Evolutionary conservation across 2,888 invertebrate genomes (phyloP).

Genomic region (Stenolophus ochropezus): DNA sequence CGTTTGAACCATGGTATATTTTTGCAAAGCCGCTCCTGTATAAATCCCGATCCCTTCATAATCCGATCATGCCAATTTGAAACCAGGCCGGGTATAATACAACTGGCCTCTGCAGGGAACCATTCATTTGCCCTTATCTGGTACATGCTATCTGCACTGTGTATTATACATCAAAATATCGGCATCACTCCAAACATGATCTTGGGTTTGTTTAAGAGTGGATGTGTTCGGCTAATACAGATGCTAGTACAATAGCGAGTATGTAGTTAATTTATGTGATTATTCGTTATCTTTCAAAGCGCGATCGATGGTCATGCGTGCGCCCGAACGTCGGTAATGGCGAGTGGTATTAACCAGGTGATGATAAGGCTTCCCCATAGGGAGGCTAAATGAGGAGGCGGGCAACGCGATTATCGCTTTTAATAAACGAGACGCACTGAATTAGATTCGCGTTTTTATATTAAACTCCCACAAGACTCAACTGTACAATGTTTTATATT

Average conservation of each 20-base stretch:
- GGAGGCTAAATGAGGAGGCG: constrained; percentile 45
- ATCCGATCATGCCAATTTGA: constrained; percentile 58
- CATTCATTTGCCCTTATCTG: constrained; percentile 56
- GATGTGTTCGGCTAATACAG: not conserved
- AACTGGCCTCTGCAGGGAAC: constrained; percentile 44
- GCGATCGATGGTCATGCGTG: constrained; percentile 48
- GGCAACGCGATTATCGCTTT: constrained; percentile 41
- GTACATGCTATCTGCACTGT: constrained; percentile 52
- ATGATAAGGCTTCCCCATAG: constrained; percentile 42
- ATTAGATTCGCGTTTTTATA: constrained; percentile 49
- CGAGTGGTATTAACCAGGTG: constrained; percentile 47
- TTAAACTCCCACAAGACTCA: constrained; percentile 2
- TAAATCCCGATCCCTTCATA: constrained; percentile 44
- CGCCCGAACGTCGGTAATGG: constrained; percentile 33
- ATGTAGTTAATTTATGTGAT: constrained; percentile 59
- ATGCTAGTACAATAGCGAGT: constrained; percentile 47
- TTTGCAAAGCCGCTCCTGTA: constrained; percentile 8
- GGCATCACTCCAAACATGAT: constrained; percentile 17
- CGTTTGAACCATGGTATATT: not conserved
- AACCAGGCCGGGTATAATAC: constrained; percentile 36
- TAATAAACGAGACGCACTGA: constrained; percentile 42
- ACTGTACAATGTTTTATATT: not conserved
- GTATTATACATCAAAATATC: constrained; percentile 57
- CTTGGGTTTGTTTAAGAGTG: constrained; percentile 49
- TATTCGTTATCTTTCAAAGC: constrained; percentile 55